Percentiles rank a stretch among this genome's conserved stretches.
Evolutionary conservation across 2,888 invertebrate genomes (phyloP).

Genomic region (Crematogaster levior): DNA sequence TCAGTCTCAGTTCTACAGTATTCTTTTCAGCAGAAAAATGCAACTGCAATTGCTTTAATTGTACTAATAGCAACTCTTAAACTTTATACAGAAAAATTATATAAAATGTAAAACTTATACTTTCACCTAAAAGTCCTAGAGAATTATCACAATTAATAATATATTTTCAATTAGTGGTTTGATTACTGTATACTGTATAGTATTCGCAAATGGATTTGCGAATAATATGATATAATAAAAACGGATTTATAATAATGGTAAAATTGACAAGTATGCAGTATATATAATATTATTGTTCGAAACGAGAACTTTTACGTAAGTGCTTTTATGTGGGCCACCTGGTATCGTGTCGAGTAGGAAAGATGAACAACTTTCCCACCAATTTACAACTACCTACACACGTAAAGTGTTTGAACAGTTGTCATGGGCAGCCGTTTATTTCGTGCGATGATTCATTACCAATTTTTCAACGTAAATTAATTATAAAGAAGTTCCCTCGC

Average conservation of each 20-base stretch:
- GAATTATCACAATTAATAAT: neutral
- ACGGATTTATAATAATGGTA: neutral
- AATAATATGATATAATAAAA: no score
- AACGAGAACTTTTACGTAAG: constrained; percentile 42
- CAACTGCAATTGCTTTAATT: neutral
- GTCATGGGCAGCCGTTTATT: constrained; percentile 13
- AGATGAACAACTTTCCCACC: constrained; percentile 58
- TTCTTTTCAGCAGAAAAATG: neutral
- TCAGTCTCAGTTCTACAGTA: neutral
- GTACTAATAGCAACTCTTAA: neutral
- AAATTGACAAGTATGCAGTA: neutral
- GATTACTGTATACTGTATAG: neutral
- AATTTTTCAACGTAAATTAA: constrained; percentile 48
- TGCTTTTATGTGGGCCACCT: constrained; percentile 11
- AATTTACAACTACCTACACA: constrained; percentile 48
- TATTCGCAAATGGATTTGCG: neutral
- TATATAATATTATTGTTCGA: neutral
- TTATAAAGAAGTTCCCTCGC: constrained; percentile 16
- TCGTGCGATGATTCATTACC: neutral
- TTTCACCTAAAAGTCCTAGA: neutral
- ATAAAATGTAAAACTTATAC: neutral
- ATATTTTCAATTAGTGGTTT: neutral
- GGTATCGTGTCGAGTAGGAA: constrained; percentile 22
- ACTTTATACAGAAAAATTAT: no score
- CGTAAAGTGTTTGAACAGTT: constrained; percentile 65